Evolutionary conservation across 2,888 invertebrate species (phyloP).

Genomic region (Sarcophaga subvicina): DNA sequence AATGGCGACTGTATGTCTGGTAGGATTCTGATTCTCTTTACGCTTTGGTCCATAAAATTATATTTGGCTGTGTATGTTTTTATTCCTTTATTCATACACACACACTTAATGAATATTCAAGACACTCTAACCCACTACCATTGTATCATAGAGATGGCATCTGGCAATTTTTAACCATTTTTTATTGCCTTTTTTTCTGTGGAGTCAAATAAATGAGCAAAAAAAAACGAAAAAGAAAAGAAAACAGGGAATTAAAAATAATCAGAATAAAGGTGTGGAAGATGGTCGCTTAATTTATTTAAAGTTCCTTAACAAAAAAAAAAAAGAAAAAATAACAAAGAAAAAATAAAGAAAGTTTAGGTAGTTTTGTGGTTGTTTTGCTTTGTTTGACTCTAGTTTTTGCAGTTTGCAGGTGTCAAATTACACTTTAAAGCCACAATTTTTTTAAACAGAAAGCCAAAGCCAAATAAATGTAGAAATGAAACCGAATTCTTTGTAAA

Average conservation of each 20-base stretch:
- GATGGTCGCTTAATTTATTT: slow-evolving; percentile 60
- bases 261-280: slow-evolving; percentile 60
- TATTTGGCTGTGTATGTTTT: slow-evolving; percentile 10
- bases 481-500: slow-evolving; percentile 56
- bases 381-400: slow-evolving; percentile 35
- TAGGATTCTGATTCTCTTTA: slow-evolving; percentile 3
- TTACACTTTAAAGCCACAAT: slow-evolving; percentile 58
- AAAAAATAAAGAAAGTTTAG: not conserved
- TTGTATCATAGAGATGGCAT: slow-evolving; percentile 74
- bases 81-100: not conserved
- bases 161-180: slow-evolving; percentile 42
- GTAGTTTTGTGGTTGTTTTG: not conserved
- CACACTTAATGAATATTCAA: slow-evolving; percentile 39
- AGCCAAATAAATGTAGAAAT: slow-evolving; percentile 5
- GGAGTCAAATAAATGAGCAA: slow-evolving; percentile 55
- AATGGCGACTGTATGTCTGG: slow-evolving; percentile 69
- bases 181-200: slow-evolving; percentile 17
- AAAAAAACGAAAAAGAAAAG: slow-evolving; percentile 22
- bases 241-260: slow-evolving; percentile 6
- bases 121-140: slow-evolving; percentile 43
- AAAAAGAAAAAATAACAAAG: slow-evolving; percentile 10
- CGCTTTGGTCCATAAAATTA: slow-evolving; percentile 24
- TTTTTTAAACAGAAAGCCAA: slow-evolving; percentile 51
- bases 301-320: slow-evolving; percentile 13
- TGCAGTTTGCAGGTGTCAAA: slow-evolving; percentile 68